Evolutionary conservation across 2,113 vertebrate genomes (phyloP), one percentile per base, ranked within the genome.

Genomic region (Ammodytes dubius): DNA sequence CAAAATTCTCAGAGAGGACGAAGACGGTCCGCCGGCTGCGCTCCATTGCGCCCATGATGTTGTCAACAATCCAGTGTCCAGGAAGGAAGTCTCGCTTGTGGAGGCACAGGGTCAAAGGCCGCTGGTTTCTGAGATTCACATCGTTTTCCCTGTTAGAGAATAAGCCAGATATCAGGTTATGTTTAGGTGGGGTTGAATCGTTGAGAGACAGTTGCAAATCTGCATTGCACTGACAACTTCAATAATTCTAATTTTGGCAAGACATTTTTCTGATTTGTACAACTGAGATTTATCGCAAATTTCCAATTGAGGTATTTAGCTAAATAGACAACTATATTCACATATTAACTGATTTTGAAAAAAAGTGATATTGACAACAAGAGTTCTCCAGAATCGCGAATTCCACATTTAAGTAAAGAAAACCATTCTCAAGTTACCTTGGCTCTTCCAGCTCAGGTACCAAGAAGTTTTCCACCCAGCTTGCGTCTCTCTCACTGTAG

Each of bases 1-100:
- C 96, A 27, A 99, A 99, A 87, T 96, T 96, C 79, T 96, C 92
- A 0, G 97, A 98, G 3, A 98, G 94, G 86, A 99, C 88, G 56
- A 98, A 98, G 47, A 98, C 81, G 0, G 96, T 96, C 5, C 94
- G 95, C 56, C 89, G 94, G 88, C 97, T 98, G 84, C 92, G 96
- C 74, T 99, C 97, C 0, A 97, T 98, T 72, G 91, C 96, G 64
- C 95, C 96, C 0, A 98, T 96, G 87, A 98, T 97, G 85, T 97
- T 97, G 92, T 97, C 97, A 65, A 96, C 88, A 0, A 98, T 97
- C 96, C 96, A 97, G n/a, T 95, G 95, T 1, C 97, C 97, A 0
- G 97, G 97, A 4, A 95, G 90, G 87, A 98, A 97, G 94, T 98
- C 97, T 0, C 97, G 88, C 81, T 97, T 97, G 69, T 98, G 97